Conservation (phyloP, 2,113 vertebrate genomes). For the Progne subis region DNA sequence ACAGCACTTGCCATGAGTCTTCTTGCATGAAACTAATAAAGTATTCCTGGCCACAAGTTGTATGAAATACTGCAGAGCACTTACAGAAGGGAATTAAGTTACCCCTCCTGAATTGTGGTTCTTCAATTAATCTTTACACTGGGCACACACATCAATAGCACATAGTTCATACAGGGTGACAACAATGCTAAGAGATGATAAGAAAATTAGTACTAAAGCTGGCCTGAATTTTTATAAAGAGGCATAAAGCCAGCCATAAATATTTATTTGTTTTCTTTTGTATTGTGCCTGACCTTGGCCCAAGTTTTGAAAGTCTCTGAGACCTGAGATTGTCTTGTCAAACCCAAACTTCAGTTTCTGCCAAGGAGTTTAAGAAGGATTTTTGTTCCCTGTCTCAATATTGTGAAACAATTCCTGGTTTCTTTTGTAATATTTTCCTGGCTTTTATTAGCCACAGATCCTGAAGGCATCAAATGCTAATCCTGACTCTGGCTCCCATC, state of each 20-base stretch:
- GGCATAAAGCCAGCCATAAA: not conserved
- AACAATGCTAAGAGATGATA: not conserved
- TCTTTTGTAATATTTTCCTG: not conserved
- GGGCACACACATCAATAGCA: not conserved
- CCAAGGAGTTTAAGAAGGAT: not conserved
- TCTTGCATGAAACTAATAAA: not conserved
- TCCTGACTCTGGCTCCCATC: not conserved
- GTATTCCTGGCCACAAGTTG: not conserved
- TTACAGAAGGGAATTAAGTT: not conserved
- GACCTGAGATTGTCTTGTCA: accelerated
- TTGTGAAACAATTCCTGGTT: not conserved
- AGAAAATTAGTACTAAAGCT: not conserved
- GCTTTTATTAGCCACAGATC: not conserved
- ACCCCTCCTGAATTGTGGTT: not conserved
- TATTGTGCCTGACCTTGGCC: not conserved
- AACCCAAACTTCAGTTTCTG: not conserved
- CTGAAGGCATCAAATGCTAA: not conserved
- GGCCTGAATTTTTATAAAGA: not conserved
- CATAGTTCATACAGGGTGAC: not conserved
- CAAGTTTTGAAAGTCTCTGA: not conserved
- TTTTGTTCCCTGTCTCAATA: not conserved
- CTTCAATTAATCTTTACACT: conserved; percentile 37
- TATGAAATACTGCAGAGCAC: conserved; percentile 15
- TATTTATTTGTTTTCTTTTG: conserved; percentile 1
- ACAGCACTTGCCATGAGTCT: not conserved